Conservation (phyloP, 1,140 invertebrate species). For the Probaryconus sp. region DNA sequence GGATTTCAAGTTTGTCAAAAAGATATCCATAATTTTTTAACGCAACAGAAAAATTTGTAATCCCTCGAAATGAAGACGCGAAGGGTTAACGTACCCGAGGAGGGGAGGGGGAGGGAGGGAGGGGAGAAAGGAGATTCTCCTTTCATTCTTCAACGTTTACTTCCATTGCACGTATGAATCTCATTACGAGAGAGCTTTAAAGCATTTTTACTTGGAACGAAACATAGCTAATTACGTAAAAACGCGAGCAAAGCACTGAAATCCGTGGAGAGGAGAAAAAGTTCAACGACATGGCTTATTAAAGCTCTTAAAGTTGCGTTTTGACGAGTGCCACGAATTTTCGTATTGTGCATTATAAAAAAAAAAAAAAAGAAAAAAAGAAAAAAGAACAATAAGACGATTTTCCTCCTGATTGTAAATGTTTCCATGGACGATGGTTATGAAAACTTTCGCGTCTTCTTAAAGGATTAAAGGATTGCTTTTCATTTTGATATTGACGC, state of each 20-base stretch:
- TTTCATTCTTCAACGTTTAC: slow-evolving; percentile 38
- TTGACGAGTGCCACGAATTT: slow-evolving; percentile 40
- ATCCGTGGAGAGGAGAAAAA: slow-evolving; percentile 39
- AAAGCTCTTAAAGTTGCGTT: slow-evolving; percentile 47
- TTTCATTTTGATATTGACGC: no score
- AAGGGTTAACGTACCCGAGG: no score
- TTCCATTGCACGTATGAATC: slow-evolving; percentile 57
- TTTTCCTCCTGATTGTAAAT: not conserved
- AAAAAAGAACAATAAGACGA: slow-evolving; percentile 18
- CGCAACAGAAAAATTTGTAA: slow-evolving; percentile 39
- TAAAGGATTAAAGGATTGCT: no score
- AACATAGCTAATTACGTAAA: slow-evolving; percentile 59
- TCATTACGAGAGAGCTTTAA: slow-evolving; percentile 47
- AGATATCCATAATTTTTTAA: no score
- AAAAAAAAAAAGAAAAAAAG: slow-evolving; percentile 30
- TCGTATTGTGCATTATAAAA: slow-evolving; percentile 26
- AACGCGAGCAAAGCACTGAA: slow-evolving; percentile 42
- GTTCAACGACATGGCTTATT: slow-evolving; percentile 55
- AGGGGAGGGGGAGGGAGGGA: no score
- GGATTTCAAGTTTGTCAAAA: no score
- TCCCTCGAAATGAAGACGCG: slow-evolving; percentile 43
- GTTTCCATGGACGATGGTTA: no score
- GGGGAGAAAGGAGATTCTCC: slow-evolving; percentile 24
- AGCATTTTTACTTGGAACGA: slow-evolving; percentile 50
- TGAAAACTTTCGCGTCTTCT: no score